Conservation (phyloP, 2,888 invertebrate species). For the Brenthis daphne region DNA sequence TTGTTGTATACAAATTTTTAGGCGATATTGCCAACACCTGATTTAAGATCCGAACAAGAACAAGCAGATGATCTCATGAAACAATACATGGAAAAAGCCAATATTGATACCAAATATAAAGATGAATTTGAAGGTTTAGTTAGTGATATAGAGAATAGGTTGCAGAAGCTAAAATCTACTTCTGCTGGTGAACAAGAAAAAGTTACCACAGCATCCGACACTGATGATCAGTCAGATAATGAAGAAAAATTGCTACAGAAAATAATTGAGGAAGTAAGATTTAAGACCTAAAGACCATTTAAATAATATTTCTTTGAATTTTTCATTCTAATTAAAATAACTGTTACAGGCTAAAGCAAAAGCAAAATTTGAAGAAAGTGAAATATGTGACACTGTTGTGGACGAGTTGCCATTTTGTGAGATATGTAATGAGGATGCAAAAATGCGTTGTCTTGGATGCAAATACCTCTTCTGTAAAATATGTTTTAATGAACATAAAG, state of each 20-base stretch:
- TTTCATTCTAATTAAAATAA: constrained; percentile 9
- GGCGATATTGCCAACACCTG: constrained; percentile 72
- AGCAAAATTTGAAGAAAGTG: constrained; percentile 56
- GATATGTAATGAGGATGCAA: constrained; percentile 92
- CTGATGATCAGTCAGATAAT: constrained; percentile 56
- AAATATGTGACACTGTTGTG: constrained; percentile 48
- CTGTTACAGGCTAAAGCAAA: constrained; percentile 57
- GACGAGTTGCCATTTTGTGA: constrained; percentile 91
- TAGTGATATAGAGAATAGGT: constrained; percentile 59
- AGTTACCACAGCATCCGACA: constrained; percentile 27
- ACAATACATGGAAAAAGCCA: constrained; percentile 79
- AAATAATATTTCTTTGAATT: not conserved
- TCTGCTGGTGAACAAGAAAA: constrained; percentile 30
- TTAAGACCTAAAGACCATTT: not conserved
- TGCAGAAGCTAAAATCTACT: constrained; percentile 57
- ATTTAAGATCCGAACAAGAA: constrained; percentile 86
- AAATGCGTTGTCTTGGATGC: constrained; percentile 88
- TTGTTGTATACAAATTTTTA: constrained; percentile 45
- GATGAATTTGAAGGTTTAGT: constrained; percentile 66
- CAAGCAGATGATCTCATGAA: constrained; percentile 87
- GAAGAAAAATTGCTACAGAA: constrained; percentile 63
- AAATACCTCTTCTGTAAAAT: constrained; percentile 90
- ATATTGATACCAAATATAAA: constrained; percentile 70
- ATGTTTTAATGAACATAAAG: constrained; percentile 89
- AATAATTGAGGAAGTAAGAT: constrained; percentile 66